Conservation (phyloP, 30 jellyfish, hydroid and myxozoan species). For the Turritopsis dohrnii region DNA sequence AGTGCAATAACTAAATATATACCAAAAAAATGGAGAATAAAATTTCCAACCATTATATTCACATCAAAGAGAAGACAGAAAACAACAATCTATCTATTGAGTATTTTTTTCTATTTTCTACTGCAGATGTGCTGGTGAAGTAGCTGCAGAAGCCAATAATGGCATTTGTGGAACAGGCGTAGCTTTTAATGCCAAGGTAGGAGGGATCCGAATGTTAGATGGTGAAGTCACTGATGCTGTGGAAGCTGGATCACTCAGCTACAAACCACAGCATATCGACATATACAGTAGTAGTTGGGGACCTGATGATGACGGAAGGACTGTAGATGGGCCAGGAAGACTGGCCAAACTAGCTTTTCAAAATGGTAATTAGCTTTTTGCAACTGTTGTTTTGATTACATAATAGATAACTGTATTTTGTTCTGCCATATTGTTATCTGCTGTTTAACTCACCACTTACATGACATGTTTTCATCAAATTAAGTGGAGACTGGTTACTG, state of each 20-base stretch:
- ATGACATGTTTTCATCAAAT: no score
- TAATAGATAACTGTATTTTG: no score
- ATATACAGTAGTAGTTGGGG: conserved; percentile 98
- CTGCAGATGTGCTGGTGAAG: conserved; percentile 95
- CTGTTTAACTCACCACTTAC: no score
- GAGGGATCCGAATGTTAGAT: conserved; percentile 92
- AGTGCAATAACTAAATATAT: no score
- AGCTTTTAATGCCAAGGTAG: conserved; percentile 76
- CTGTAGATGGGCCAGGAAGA: conserved; percentile 94
- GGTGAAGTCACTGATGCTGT: conserved; percentile 98
- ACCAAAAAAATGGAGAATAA: no score
- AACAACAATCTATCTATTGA: not conserved
- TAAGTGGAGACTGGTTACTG: no score
- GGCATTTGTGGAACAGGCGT: conserved; percentile 87
- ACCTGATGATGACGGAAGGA: conserved; percentile 96
- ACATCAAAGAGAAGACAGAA: no score
- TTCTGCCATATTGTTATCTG: no score
- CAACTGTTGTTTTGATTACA: no score
- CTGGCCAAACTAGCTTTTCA: conserved; percentile 58
- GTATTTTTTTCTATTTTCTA: not conserved
- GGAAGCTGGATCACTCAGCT: conserved; percentile 85
- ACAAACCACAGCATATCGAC: conserved; percentile 65
- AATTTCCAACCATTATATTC: no score
- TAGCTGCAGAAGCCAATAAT: conserved; percentile 72
- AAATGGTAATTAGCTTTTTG: conserved; percentile 45